A percentile compares a stretch with the other conserved stretches of the same genome.
These are phyloP conservation scores for Balearica regulorum DNA, from an alignment of 2,797 vertebrate species.

Conservation along the genomic window DNA sequence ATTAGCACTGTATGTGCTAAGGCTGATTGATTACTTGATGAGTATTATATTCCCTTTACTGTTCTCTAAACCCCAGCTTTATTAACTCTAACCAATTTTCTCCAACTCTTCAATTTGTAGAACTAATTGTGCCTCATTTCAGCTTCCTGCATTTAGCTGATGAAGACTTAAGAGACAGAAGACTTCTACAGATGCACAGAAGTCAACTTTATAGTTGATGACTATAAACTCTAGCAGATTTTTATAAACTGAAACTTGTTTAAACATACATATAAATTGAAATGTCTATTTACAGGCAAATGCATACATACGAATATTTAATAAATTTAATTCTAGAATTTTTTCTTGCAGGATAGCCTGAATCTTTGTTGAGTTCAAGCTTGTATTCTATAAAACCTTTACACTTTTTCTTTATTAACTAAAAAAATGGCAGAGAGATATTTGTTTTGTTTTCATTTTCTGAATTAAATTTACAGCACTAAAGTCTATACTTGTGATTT, in stretches of 20 bases:
- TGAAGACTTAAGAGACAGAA: constrained; percentile 46
- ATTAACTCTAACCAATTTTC: constrained; percentile 63
- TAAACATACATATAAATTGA: background rate
- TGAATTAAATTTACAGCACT: constrained; percentile 46
- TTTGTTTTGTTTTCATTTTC: constrained; percentile 40
- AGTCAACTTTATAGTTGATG: background rate
- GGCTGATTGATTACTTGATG: constrained; percentile 60
- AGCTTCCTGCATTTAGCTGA: constrained; percentile 41
- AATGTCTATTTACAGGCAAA: background rate
- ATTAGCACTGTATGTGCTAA: constrained; percentile 38
- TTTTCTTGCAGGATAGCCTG: background rate
- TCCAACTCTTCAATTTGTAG: constrained; percentile 49
- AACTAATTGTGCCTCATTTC: constrained; percentile 50
- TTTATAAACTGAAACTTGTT: background rate
- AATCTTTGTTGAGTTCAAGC: background rate
- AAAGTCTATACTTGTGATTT: constrained; percentile 33
- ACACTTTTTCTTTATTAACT: constrained; percentile 27
- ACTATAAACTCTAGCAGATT: background rate
- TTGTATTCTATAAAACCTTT: background rate
- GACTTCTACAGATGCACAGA: background rate
- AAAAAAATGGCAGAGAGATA: background rate
- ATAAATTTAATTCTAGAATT: background rate
- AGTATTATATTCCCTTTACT: constrained; percentile 43
- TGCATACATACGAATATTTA: background rate
- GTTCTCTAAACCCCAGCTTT: constrained; percentile 64